Base-by-base conservation (phyloP, 2,797 vertebrate genomes). In the Gambelia wislizenii region DNA sequence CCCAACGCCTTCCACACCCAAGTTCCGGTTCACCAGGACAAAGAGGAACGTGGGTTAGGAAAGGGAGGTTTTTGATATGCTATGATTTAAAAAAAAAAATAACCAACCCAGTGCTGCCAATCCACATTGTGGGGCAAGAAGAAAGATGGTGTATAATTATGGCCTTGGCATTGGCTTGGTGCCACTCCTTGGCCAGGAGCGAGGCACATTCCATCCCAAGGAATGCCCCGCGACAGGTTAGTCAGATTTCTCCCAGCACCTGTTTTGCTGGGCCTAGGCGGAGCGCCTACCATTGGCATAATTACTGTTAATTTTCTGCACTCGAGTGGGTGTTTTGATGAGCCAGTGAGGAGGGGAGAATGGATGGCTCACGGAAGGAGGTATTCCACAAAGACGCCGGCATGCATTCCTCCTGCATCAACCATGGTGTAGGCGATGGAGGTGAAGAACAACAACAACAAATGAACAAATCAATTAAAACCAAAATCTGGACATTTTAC, bases 141-240 rank as follows among this genome's bases (percentile, higher is more conserved):
- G 88, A 93, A 52, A 27, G 0, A 22, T 84, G 93, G 89, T 0
- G 83, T 89, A 33, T 91, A 93, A 94, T 93, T 95, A 91, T 91
- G 86, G 90, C 93, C 91, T 44, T 59, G 25, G 2, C 2, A 3
- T 8, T 47, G 4, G 8, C 2, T 33, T 2, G 2, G 2, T 33
- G 8, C 14, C 14, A 3, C 72, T 14, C 20, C 16, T 39, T 49
- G 16, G 16, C 83, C 18, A 61, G 67, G 64, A 70, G 69, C 16
- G 18, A 36, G 64, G 44, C 49, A 1, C 69, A 39, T 74, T 76
- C 84, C 39, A 12, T 22, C 61, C 70, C 7, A 25, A 70, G 25
- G 70, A 75, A 54, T 13, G 13, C 36, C 27, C 22, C 49, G 6
- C 8, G 18, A 42, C 70, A 54, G 70, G 84, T 42, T 75, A 39